These are phyloP conservation scores for Malurus leucopterus DNA, from an alignment of 2,797 vertebrate genomes.

Conservation along the genomic window DNA sequence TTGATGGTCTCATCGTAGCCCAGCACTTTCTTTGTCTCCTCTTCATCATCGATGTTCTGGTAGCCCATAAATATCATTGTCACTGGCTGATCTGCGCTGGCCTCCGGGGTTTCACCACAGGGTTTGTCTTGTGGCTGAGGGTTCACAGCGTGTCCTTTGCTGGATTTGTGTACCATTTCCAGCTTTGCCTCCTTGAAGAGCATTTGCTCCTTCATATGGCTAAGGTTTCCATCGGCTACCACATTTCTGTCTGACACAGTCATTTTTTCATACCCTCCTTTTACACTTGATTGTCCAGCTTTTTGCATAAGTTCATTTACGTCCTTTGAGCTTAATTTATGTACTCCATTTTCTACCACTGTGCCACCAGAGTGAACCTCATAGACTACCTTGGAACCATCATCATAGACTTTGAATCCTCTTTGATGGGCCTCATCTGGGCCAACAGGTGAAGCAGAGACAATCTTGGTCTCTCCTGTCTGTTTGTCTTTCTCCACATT, in stretches of 20 bases:
- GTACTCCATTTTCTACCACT: conserved; percentile 89
- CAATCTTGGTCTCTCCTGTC: conserved; percentile 91
- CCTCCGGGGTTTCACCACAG: conserved; percentile 68
- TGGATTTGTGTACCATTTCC: conserved; percentile 83
- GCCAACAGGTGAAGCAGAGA: conserved; percentile 87
- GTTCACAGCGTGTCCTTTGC: conserved; percentile 71
- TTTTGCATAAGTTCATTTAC: conserved; percentile 90
- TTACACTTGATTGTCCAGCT: conserved; percentile 77
- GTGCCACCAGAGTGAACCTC: conserved; percentile 87
- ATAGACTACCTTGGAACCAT: conserved; percentile 93
- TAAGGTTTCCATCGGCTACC: conserved; percentile 76
- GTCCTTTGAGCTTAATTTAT: conserved; percentile 85
- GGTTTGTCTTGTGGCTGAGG: conserved; percentile 61
- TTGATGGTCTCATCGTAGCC: conserved; percentile 94
- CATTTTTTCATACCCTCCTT: conserved; percentile 67
- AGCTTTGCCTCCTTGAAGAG: conserved; percentile 86
- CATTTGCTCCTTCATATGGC: conserved; percentile 80
- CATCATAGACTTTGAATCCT: conserved; percentile 93
- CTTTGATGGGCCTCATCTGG: conserved; percentile 85
- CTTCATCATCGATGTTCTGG: conserved; percentile 88
- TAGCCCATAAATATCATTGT: conserved; percentile 99
- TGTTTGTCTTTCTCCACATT: conserved; percentile 94
- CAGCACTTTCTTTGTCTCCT: conserved; percentile 90
- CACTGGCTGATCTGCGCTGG: conserved; percentile 84
- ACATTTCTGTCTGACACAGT: conserved; percentile 73